Base-by-base conservation (phyloP, 2,888 invertebrate genomes). In the Andrena camellia region DNA sequence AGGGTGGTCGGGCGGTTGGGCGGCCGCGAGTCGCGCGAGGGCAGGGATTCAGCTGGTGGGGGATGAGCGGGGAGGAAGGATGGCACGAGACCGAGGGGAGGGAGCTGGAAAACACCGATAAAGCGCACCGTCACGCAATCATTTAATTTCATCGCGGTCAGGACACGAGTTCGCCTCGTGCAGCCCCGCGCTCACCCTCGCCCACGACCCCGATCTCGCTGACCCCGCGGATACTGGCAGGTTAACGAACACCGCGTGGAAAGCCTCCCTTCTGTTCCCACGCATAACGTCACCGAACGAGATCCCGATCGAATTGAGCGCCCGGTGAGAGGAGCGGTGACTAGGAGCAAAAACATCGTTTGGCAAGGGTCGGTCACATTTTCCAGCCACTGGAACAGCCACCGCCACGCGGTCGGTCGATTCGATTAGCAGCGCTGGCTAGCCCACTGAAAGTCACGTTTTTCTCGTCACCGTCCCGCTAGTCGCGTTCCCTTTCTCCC, bases 51-150 rank as follows among this genome's bases (percentile, higher is more conserved):
- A 42, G 42, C 17, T 17, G 42, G 42, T 35, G 48, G 52, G 33
- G 10, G 33, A 13, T 10, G 13, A 23, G 23, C 5, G 10, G 29
- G 48, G 23, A 17, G 77, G 78, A 57, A 54, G 70, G 78, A 67
- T 35, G 54, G 70, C 68, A 54, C 67, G 69, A 50, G 23, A 42
- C 42, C 35, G 69, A 8, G 23, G 66, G 31, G 31, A 42, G 67
- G 62, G 63, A n/a, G 26, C 52, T 33, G 62, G 31, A 13, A 54
- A 72, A 72, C 73, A 50, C 73, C 69, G 83, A 77, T 73, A 75
- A 81, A 70, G 64, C 59, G 60, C 71, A 66, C 42, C 60, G 69
- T 83, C 83, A 78, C 83, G 83, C 83, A 71, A 83, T 78, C 83
- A 20, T 71, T 81, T 81, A 57, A 67, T 82, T 82, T 70, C 57